Base-by-base conservation (phyloP, 2,888 invertebrate species). In the Frankliniella fusca region DNA sequence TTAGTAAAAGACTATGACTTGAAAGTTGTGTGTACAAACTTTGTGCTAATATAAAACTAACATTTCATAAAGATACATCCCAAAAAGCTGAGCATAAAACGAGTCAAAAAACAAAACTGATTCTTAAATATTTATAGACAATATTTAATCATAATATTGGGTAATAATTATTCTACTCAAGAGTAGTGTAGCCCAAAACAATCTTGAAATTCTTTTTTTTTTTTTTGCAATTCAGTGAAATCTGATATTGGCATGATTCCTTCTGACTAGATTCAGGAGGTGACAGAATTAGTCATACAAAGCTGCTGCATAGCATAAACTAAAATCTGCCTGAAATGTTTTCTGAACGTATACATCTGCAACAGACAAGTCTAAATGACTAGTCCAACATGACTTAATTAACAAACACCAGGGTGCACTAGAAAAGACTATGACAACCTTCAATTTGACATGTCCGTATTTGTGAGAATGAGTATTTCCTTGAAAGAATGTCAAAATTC, bases 31-130 rank as follows among this genome's bases (percentile, higher is more conserved):
- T 76, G 70, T 76, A 76, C 70, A 76, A 76, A 76, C 70, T 76
- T 76, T 76, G 70, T 76, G 70, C 70, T 76, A 76, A 76, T 76
- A 76, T 76, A 76, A 76, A 76, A 76, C 70, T 76, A 76, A 76
- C 70, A 27, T 76, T 76, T 76, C 27, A 10, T 27, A 76, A 27
- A 76, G 70, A 76, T 76, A 27, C 27, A 76, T 76, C 27, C 70
- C 23, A 76, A 27, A 76, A 76, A 76, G 70, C 70, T 76, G 70
- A 76, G 70, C 70, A 76, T 76, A 76, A 76, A 76, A 27, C 27
- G 23, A 20, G 70, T 76, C 23, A 23, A 76, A 76, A 70, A 54
- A 38, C 20, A 76, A 76, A 76, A 76, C 54, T 20, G 20, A 38
- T 61, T 9, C 70, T 20, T 27, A 76, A 76, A 27, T 27, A 76